Conservation (phyloP, 2,797 vertebrate genomes). For the Sebastes cheni region DNA sequence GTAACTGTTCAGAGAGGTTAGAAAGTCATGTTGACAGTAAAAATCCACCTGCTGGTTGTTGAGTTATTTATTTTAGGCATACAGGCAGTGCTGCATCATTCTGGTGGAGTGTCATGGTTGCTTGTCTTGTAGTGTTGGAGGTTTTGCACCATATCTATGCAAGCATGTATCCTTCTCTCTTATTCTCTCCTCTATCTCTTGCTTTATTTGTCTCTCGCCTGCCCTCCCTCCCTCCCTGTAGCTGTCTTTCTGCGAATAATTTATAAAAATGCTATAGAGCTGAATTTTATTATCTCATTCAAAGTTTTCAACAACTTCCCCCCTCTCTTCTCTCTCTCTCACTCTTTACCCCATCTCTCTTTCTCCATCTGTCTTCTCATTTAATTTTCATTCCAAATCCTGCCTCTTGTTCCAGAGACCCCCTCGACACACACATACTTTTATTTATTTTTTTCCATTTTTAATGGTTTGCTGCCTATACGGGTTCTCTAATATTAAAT, state of each 20-base stretch:
- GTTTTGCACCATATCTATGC: conserved; percentile 8
- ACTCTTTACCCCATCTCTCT: background rate
- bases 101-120: background rate
- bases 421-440: background rate
- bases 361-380: conserved; percentile 20
- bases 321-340: background rate
- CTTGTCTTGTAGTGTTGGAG: background rate
- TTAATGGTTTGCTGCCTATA: background rate
- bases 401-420: conserved; percentile 19
- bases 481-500: background rate
- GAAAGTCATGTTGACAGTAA: background rate
- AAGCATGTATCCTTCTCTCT: background rate
- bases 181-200: background rate
- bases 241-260: conserved; percentile 42
- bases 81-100: background rate
- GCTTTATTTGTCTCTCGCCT: conserved; percentile 18
- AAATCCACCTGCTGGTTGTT: background rate
- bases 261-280: conserved; percentile 33
- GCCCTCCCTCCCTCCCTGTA: background rate
- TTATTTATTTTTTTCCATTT: background rate
- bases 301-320: conserved; percentile 24
- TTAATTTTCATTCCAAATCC: conserved; percentile 32
- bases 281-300: conserved; percentile 45
- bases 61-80: background rate
- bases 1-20: background rate